These are phyloP conservation scores for Rhyzopertha dominica DNA, from an alignment of 1,140 invertebrate species.

Conservation along the genomic window DNA sequence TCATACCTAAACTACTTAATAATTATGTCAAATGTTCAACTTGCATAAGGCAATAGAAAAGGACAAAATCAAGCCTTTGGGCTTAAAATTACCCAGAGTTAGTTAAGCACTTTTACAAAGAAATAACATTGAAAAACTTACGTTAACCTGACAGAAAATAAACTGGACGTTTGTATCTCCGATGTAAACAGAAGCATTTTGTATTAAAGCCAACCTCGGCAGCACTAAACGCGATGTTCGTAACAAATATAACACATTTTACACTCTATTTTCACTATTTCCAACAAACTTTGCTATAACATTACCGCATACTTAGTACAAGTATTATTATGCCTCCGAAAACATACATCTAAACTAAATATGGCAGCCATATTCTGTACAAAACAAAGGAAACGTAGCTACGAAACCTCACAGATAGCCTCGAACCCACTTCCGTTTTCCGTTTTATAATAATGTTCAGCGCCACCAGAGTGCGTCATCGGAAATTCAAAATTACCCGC, in stretches of 20 bases:
- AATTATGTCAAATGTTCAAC: too few species aligned
- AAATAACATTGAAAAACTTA: slow-evolving; percentile 28
- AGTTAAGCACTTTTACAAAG: too few species aligned
- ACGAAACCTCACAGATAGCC: slow-evolving; percentile 41
- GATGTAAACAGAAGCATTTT: slow-evolving; percentile 47
- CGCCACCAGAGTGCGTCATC: slow-evolving; percentile 25
- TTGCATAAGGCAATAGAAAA: too few species aligned
- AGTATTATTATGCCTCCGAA: slow-evolving; percentile 42
- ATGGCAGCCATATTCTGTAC: slow-evolving; percentile 47
- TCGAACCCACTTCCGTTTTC: slow-evolving; percentile 40
- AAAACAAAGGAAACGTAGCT: slow-evolving; percentile 47
- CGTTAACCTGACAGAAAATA: slow-evolving; percentile 34
- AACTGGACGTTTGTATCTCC: slow-evolving; percentile 35
- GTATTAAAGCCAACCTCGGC: slow-evolving; percentile 30
- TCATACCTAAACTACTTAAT: too few species aligned
- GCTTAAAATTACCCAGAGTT: too few species aligned
- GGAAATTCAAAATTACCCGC: slow-evolving; percentile 4
- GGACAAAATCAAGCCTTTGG: too few species aligned
- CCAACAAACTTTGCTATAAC: slow-evolving; percentile 29
- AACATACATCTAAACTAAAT: slow-evolving; percentile 48
- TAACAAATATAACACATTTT: slow-evolving; percentile 31
- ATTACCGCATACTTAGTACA: slow-evolving; percentile 34
- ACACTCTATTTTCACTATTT: slow-evolving; percentile 30
- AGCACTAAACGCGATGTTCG: slow-evolving; percentile 30
- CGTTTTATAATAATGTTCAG: slow-evolving; percentile 28